These are phyloP conservation scores for Cephalopachus bancanus DNA, from an alignment of 2,797 vertebrate genomes.

Conservation along the genomic window DNA sequence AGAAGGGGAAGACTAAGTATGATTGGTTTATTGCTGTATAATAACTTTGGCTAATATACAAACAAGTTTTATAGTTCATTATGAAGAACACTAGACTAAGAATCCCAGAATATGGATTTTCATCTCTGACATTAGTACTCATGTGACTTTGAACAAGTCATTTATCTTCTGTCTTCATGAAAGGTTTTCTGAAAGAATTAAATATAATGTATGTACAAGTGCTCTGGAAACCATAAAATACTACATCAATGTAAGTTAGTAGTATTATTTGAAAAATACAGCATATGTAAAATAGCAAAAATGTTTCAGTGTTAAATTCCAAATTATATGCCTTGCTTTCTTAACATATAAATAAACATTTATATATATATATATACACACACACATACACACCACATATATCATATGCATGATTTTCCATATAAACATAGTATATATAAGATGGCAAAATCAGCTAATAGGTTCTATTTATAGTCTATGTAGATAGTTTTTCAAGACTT, in stretches of 20 bases:
- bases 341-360: background rate
- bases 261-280: conserved; percentile 2
- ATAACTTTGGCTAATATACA: background rate
- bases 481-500: background rate
- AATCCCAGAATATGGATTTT: background rate
- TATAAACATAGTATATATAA: background rate
- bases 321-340: background rate
- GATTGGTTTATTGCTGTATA: background rate
- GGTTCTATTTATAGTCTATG: background rate
- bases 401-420: background rate
- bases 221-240: conserved; percentile 12
- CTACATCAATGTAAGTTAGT: background rate
- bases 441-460: background rate
- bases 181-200: background rate
- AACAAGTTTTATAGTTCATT: background rate
- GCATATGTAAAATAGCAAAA: background rate
- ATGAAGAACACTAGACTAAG: background rate
- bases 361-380: background rate
- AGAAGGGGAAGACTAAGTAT: background rate
- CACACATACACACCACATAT: too few relatives aligned
- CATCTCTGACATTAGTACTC: background rate
- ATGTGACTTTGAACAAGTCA: background rate
- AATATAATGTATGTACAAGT: background rate
- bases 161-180: background rate
- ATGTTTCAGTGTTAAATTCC: background rate